These are phyloP conservation scores for Heterocephalus glaber DNA, from an alignment of 2,113 vertebrate genomes.

Conservation along the genomic window DNA sequence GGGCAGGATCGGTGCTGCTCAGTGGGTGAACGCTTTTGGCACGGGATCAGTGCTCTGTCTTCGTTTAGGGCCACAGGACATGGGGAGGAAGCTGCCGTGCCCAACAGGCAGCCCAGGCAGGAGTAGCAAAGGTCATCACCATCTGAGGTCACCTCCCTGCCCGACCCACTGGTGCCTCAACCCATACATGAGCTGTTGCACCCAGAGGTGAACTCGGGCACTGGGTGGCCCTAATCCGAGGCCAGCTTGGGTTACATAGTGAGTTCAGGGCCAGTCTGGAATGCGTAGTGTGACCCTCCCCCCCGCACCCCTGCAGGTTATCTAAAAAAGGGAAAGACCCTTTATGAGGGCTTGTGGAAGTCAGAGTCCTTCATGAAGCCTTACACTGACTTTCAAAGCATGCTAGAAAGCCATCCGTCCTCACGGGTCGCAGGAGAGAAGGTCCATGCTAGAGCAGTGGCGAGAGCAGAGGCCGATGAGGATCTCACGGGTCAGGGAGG, in stretches of 20 bases:
- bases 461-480: fast-evolving
- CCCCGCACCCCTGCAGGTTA: background rate
- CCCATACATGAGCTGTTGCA: fast-evolving
- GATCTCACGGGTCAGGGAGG: fast-evolving
- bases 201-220: background rate
- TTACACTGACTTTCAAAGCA: fast-evolving
- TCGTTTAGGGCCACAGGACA: slow-evolving; percentile 42
- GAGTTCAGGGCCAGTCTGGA: background rate
- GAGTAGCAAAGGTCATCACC: slow-evolving; percentile 60
- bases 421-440: background rate
- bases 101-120: slow-evolving; percentile 45
- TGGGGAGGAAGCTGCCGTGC: slow-evolving; percentile 26
- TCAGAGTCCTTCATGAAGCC: background rate
- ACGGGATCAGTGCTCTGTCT: slow-evolving; percentile 75
- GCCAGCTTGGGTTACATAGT: background rate
- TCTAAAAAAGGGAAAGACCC: background rate
- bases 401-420: fast-evolving
- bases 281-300: background rate
- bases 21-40: slow-evolving; percentile 61
- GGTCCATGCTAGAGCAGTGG: fast-evolving
- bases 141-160: background rate
- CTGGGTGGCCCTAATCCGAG: background rate
- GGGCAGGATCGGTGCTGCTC: slow-evolving; percentile 66
- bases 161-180: background rate
- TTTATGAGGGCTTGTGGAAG: background rate